These are phyloP conservation scores for Aporrectodea caliginosa DNA, from an alignment of 1,140 invertebrate genomes.

Conservation along the genomic window DNA sequence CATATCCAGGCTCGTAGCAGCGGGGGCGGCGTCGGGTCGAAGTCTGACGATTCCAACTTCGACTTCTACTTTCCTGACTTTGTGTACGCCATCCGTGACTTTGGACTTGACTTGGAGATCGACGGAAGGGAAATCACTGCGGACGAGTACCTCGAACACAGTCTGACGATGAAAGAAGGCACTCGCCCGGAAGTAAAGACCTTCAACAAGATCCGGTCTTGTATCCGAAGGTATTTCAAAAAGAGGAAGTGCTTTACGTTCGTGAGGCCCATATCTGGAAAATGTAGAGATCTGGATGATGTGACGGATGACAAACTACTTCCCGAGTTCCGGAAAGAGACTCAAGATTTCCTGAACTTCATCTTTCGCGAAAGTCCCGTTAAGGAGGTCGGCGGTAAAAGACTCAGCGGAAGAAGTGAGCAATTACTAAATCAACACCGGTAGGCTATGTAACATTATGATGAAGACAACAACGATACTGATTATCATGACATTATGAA, in stretches of 20 bases:
- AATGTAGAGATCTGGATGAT: neutral
- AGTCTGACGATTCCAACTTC: neutral
- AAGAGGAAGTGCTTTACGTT: slow-evolving; percentile 65
- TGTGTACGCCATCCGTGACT: slow-evolving; percentile 3
- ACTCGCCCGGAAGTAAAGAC: slow-evolving; percentile 49
- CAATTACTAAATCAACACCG: too few species aligned
- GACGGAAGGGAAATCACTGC: neutral
- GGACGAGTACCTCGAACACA: slow-evolving; percentile 6
- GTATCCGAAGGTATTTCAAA: slow-evolving; percentile 54
- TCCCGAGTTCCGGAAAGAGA: neutral
- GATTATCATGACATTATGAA: too few species aligned
- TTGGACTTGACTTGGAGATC: neutral
- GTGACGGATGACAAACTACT: neutral
- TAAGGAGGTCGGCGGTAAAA: neutral
- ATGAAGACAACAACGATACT: too few species aligned
- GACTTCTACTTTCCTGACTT: slow-evolving; percentile 6
- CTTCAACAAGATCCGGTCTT: slow-evolving; percentile 61
- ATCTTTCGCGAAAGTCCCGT: neutral
- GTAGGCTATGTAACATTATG: too few species aligned
- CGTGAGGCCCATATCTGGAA: slow-evolving; percentile 61
- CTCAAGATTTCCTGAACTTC: neutral
- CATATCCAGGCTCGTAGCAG: neutral
- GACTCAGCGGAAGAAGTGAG: neutral
- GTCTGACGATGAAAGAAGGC: neutral
- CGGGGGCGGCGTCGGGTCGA: neutral